Percentiles rank a stretch among this genome's conserved stretches.
Evolutionary conservation across 2,888 invertebrate species (phyloP).

Genomic region (Acleris laterana): DNA sequence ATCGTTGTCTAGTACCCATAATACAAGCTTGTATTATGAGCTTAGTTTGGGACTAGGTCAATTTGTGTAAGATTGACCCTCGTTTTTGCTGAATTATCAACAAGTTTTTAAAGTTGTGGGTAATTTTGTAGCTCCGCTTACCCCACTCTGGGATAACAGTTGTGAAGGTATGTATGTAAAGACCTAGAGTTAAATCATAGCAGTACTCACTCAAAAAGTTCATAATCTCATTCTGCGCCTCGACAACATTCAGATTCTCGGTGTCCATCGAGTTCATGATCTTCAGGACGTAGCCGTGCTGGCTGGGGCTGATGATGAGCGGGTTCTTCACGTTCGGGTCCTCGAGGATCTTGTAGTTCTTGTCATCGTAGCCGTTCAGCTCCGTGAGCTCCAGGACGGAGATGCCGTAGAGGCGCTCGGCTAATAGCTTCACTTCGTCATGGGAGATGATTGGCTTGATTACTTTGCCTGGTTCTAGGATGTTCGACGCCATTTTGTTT

Average conservation of each 20-base stretch:
- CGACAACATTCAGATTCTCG: constrained; percentile 85
- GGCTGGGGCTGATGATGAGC: constrained; percentile 79
- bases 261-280: constrained; percentile 93
- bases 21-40: too few relatives aligned
- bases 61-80: too few relatives aligned
- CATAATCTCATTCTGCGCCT: constrained; percentile 91
- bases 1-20: too few relatives aligned
- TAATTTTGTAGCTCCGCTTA: too few relatives aligned
- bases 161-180: too few relatives aligned
- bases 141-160: too few relatives aligned
- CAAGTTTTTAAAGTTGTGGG: too few relatives aligned
- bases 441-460: constrained; percentile 84
- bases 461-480: constrained; percentile 80
- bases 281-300: constrained; percentile 91
- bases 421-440: constrained; percentile 80
- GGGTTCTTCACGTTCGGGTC: constrained; percentile 85
- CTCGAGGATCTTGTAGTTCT: constrained; percentile 88
- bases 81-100: too few relatives aligned
- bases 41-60: too few relatives aligned
- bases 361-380: constrained; percentile 91
- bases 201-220: constrained; percentile 86
- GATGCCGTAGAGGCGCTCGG: constrained; percentile 86
- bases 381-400: constrained; percentile 83
- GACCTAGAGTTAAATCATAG: background rate
- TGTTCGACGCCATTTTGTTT: constrained; percentile 52